Evolutionary conservation across 2,888 invertebrate genomes (phyloP).

Genomic region (Dermolepida albohirtum): DNA sequence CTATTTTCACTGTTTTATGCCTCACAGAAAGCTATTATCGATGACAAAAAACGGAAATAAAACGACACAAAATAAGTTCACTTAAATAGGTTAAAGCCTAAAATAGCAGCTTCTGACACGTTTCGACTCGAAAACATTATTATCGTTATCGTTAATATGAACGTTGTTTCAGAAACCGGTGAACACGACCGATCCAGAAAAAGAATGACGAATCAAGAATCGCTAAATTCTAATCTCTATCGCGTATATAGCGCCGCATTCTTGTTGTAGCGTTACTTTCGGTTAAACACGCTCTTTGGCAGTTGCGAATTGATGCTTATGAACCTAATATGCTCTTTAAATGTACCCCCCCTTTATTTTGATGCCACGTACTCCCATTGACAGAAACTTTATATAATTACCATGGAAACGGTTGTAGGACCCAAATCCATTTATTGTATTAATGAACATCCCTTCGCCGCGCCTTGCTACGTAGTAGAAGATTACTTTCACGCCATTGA

Average conservation of each 20-base stretch:
- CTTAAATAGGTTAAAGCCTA: conserved; percentile 35
- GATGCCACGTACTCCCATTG: not conserved
- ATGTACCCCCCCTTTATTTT: not conserved
- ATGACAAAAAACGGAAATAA: conserved; percentile 35
- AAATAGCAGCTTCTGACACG: conserved; percentile 31
- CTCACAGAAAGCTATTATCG: conserved; percentile 33
- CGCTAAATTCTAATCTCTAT: conserved; percentile 14
- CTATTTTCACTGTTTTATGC: conserved; percentile 19
- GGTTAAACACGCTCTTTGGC: too few species aligned
- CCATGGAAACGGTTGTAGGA: conserved; percentile 17
- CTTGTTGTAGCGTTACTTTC: not conserved
- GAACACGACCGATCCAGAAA: conserved; percentile 20
- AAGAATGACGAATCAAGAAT: conserved; percentile 9
- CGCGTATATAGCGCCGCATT: not conserved
- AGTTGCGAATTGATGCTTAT: too few species aligned
- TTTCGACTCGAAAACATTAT: conserved; percentile 24
- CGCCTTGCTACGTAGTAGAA: conserved; percentile 6
- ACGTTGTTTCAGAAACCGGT: conserved; percentile 10
- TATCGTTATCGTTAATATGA: conserved; percentile 14
- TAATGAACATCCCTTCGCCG: conserved; percentile 13
- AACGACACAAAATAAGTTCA: conserved; percentile 29
- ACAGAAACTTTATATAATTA: conserved; percentile 21
- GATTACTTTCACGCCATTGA: conserved; percentile 20
- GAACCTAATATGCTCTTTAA: too few species aligned
- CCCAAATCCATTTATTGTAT: conserved; percentile 23